phyloP scores from a whole-genome alignment of 2,888 invertebrate genomes.

The Philereme vetulata region DNA sequence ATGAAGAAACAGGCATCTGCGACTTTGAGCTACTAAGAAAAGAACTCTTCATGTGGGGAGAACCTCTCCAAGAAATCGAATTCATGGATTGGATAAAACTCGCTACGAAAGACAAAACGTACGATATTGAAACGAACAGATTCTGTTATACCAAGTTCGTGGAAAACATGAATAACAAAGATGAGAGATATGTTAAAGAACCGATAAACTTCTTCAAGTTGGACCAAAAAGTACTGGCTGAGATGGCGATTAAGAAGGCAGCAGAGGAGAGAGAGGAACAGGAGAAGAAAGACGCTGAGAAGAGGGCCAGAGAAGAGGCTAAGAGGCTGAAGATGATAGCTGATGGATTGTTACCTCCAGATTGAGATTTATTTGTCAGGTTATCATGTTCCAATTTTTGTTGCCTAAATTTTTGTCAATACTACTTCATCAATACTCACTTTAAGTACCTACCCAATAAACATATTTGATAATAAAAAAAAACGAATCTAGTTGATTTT shows the following conservation, averaged over 20 bases:
- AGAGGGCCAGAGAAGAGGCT: conserved; percentile 63
- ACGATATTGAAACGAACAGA: conserved; percentile 55
- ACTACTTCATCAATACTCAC: not conserved
- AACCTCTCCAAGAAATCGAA: conserved; percentile 66
- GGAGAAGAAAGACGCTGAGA: conserved; percentile 65
- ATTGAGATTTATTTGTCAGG: conserved; percentile 5
- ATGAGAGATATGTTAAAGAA: conserved; percentile 62
- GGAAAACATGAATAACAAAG: conserved; percentile 73
- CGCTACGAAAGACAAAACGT: conserved; percentile 66
- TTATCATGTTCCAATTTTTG: not conserved
- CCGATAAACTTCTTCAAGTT: conserved; percentile 76
- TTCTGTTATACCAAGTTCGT: conserved; percentile 69
- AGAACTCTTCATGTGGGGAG: conserved; percentile 71
- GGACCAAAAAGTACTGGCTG: conserved; percentile 74
- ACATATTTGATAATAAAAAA: not conserved
- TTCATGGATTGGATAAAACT: conserved; percentile 66
- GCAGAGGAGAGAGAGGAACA: conserved; percentile 64
- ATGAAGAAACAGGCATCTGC: conserved; percentile 61
- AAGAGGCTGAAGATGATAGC: conserved; percentile 67
- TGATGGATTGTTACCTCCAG: conserved; percentile 58
- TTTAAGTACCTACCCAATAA: not conserved
- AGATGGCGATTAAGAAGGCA: conserved; percentile 70
- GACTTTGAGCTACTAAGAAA: conserved; percentile 61
- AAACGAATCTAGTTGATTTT: not conserved
- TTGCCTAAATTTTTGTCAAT: not conserved